Evolutionary conservation across 2,888 invertebrate species (phyloP), one percentile per base, ranked within the genome.

Genomic region (Pyrochroa serraticornis): DNA sequence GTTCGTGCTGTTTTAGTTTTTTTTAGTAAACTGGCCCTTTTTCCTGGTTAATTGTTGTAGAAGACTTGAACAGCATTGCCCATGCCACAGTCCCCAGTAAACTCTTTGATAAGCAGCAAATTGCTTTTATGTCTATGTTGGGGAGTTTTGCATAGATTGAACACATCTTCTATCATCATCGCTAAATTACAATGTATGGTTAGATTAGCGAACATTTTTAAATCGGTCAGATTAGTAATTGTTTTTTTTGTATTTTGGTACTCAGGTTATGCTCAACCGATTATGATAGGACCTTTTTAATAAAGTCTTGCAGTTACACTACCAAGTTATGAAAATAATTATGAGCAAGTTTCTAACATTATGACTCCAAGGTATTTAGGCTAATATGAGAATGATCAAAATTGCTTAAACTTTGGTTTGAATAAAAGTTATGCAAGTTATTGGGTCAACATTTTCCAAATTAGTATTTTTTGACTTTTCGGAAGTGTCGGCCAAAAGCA

Each of bases 191-290:
- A 76, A 68, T 68, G 79, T 67, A 70, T 73, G 64, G 69, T 74
- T 60, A 68, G 74, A 63, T 55, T 76, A 57, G 73, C 67, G 63
- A 75, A 73, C 60, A 54, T 72, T 66, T 56, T 58, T 37, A 69
- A 64, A 67, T 76, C 70, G 30, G 59, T 57, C 10, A 67, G 49
- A 36, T 70, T 71, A 31, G 71, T 61, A 13, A 67, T 62, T 7
- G 58, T 50, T 1, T 50, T 62, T 8, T 75, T 73, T 10, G 75
- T 70, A 31, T 78, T 72, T 37, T 75, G 74, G 56, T 80, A 79
- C 14, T 78, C 77, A 53, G 80, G 80, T 62, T 80, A 82, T 43
- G 79, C 80, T 36, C 82, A 68, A 38, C 83, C 75, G 10, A 80
- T 66, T 64, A 80, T 79, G 41, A 76, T 75, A 0, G 79, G 73